Evolutionary conservation across 2,797 vertebrate genomes (phyloP), one percentile per base, ranked within the genome.

Genomic region (Spinibarbus caldwelli): DNA sequence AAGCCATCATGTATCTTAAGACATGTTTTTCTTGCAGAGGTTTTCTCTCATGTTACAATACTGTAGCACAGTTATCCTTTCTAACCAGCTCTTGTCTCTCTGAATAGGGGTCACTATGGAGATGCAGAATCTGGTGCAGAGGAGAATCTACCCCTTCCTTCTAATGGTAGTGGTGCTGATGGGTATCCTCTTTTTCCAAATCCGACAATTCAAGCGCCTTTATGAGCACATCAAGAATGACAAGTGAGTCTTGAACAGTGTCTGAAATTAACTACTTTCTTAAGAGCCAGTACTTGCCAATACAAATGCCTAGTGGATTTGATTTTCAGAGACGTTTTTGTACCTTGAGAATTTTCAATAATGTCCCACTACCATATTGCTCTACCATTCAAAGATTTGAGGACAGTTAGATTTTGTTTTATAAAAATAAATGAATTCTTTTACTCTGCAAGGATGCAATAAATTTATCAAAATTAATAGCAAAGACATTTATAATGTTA

Each of bases 211-310:
- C 92, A 99, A 98, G 96, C 98, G 98, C 91, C 98, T 99, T 94
- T 99, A 99, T 89, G 98, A 99, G 91, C 98, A 99, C 93, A 99
- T 99, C 93, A 99, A 99, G 94, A 99, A 99, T n/a, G 98, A 99
- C 95, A 99, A 99, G 98, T 99, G 93, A 94, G 96, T 90, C 31
- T 38, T 54, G 5, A 21, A 8, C 21, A 15, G 45, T 17, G 26
- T 68, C 15, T 10, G 29, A 49, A 49, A 47, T 49, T 26, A 29
- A 62, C 19, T 15, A 0, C 2, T 7, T 17, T 31, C 1, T 36
- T 71, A 11, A 19, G 26, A 45, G 31, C 62, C 31, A 49, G 9
- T 67, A 29, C 26, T 72, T 23, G 26, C 26, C 26, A 34, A 4
- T 66, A 34, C 6, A 66, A 66, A 34, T 66, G 29, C 10, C 8